Evolutionary conservation across 1,140 invertebrate genomes (phyloP), one percentile per base, ranked within the genome.

Genomic region (Euura lappo): DNA sequence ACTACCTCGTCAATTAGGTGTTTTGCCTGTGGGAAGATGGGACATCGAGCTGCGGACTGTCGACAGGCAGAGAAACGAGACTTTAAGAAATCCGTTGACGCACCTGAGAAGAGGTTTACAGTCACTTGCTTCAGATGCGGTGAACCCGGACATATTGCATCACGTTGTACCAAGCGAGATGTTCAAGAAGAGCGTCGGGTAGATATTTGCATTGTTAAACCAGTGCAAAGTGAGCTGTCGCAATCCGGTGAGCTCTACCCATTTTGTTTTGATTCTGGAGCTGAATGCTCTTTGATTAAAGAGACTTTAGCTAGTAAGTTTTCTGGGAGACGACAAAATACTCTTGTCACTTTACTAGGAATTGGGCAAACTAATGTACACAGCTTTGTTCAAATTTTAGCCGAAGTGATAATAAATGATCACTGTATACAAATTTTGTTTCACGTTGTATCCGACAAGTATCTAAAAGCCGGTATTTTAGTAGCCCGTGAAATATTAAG

Each of bases 251-350:
- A 75, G 74, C 44, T 13, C n/a, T 77, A 69, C 60, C 4, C 5
- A 67, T 77, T 75, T 70, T 73, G 64, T 68, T 75, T 72, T 65
- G 68, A 77, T 65, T 75, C 76, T 11, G 72, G 71, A 42, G 76
- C 76, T 7, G 76, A 75, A 68, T 77, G 74, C 47, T 77, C 72
- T 44, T n/a, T 73, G 1, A 72, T 77, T 2, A 72, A 70, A 65
- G 72, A 75, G 47, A 68, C 11, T 6, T 10, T 75, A 11, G 44
- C 70, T 4, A 44, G 43, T 11, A 75, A 70, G 68, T 75, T 75
- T 44, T 8, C 10, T 6, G 74, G 71, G 10, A 72, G 74, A 45
- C 13, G 68, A 45, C 44, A 51, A 42, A 5, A 74, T 60, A 44
- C 65, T 64, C 3, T 46, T 28, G 69, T 76, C 13, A 28, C 45